Base-by-base conservation (phyloP, 2,888 invertebrate species). In the Bursaphelenchus okinawaensis region DNA sequence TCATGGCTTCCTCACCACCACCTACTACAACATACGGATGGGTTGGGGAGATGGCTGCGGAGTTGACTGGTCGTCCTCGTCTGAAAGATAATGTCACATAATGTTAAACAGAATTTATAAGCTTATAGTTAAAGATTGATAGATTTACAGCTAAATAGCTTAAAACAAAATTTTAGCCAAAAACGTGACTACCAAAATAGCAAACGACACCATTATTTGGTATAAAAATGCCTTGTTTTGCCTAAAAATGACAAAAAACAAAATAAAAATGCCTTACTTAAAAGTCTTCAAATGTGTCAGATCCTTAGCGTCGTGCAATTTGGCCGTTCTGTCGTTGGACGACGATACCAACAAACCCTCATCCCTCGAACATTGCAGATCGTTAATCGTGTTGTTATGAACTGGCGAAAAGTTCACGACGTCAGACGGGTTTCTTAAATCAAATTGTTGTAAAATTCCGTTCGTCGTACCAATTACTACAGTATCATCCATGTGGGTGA, bases 1-100 rank as follows among this genome's bases (percentile, higher is more conserved):
- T 93, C 92, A 95, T 95, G 65, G 98, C 98, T 84, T 99, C 98
- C 86, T 99, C 98, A 78, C 98, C 98, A 84, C 98, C 98, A 67
- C 98, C 98, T 54, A 99, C 87, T 1, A 94, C 84, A 82, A 89
- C 96, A 86, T 99, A 96, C 84, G 96, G 94, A 63, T 89, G 86
- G 73, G 91, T 90, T 0, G 98, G 96, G 71, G 95, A 94, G 69
- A 99, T 90, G 1, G 95, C 90, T 0, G 96, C 98, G 0, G 96
- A 96, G 84, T 99, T 99, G 0, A 98, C 92, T 0, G 95, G 96
- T 71, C 96, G 87, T 83, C 96, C 96, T 0, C 96, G 77, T 65
- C 80, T 80, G 57, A 59, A 73, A 54, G 54, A 12, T 31, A 28
- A n/a, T 19, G 16, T 51, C 19, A 40, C 40, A 4, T 16, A 16